Evolutionary conservation across 2,888 invertebrate genomes (phyloP), one percentile per base, ranked within the genome.

Genomic region (Pristionchus exspectatus): DNA sequence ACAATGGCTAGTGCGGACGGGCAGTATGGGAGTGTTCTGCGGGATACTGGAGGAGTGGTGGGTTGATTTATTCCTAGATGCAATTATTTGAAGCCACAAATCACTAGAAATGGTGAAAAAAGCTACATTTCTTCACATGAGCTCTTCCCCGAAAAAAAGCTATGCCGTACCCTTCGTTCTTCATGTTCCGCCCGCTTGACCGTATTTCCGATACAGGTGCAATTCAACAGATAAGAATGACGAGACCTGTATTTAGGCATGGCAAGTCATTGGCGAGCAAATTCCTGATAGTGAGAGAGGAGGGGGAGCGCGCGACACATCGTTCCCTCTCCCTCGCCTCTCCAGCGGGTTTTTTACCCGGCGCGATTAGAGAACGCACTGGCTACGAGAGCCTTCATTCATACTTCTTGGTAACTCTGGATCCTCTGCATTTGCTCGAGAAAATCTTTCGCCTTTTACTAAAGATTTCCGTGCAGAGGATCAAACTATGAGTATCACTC

Each of bases 381-480:
- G 21, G 18, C 56, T 56, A 56, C 21, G 56, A 56, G 56, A 14
- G 21, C 56, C 18, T 4, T 56, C 21, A 12, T 14, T 56, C 21
- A 1, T 0, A 18, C 56, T 21, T 56, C 21, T 54, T 2, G 18
- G 0, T 12, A 77, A 9, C 87, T 90, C 90, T 81, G 90, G 87
- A 77, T 88, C 87, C 77, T 90, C 59, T 87, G 87, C 87, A 90
- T 74, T 90, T 87, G 83, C 21, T 63, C 90, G 90, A 87, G 90
- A 90, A 91, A 90, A 91, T 90, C 89, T 91, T 93, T 91, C 91
- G 92, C 91, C 91, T 92, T 92, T 92, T 92, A 92, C 91, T 92
- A 92, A 92, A 92, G 92, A 92, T 92, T 92, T 92, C 92, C 92
- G 92, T 92, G 92, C 92, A 92, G 88, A 90, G 87, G 87, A 87